Evolutionary conservation across 2,797 vertebrate genomes (phyloP).

Genomic region (Muraenolepis orangiensis): DNA sequence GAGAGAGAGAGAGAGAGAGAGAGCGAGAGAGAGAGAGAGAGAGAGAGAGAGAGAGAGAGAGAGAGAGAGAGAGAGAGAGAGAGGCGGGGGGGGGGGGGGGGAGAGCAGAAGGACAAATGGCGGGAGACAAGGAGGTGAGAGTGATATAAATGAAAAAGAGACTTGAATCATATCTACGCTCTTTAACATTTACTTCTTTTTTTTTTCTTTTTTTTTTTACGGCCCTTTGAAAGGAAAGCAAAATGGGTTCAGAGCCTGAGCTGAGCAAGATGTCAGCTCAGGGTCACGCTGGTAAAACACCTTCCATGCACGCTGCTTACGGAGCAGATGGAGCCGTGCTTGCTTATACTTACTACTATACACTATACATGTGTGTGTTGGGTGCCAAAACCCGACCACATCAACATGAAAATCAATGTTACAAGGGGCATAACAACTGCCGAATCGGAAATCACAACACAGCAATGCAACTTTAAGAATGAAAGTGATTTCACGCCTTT

Average conservation of each 20-base stretch:
- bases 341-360: background rate
- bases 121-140: background rate
- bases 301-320: background rate
- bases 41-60: background rate
- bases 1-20: background rate
- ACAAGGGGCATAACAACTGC: background rate
- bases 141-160: constrained; percentile 1
- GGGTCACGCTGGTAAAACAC: background rate
- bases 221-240: background rate
- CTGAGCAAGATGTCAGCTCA: background rate
- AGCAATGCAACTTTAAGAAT: background rate
- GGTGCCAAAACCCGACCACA: background rate
- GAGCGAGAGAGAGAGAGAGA: background rate
- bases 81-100: background rate
- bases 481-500: background rate
- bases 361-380: background rate
- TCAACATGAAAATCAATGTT: background rate
- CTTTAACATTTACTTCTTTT: background rate
- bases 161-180: background rate
- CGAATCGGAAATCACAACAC: background rate
- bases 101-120: background rate
- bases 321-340: background rate
- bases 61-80: constrained; percentile 10
- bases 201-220: background rate
- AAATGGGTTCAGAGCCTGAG: background rate